Evolutionary conservation across 2,113 vertebrate species (phyloP), one percentile per base, ranked within the genome.

Genomic region (Limanda limanda): DNA sequence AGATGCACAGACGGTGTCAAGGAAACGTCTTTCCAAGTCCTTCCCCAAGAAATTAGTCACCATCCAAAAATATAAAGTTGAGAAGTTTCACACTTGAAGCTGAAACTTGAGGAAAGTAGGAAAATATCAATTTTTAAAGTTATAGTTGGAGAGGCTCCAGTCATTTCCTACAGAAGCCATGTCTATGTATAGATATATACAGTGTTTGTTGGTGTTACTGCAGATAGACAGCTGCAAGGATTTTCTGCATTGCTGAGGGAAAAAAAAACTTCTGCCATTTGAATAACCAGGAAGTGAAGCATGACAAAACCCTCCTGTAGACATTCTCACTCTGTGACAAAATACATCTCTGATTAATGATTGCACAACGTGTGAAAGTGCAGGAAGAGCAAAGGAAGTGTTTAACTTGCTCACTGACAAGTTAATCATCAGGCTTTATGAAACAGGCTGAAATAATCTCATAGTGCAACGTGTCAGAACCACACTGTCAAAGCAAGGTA

Each of bases 401-500:
- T 83, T 78, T 63, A 67, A 74, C 57, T 68, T 14, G 20, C 31
- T 5, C 40, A 45, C 48, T 7, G 42, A 31, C 47, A 20, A 20
- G 58, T 74, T 62, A 37, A 67, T 82, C 47, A 67, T 52, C 17
- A 21, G 31, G 6, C 23, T 54, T 71, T 64, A 74, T 25, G 14
- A 27, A 62, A 52, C 67, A 7, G 25, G 42, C 31, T 23, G 55
- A 75, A 76, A 79, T 68, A 23, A 82, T 72, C 45, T 48, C 52
- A 40, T 51, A 37, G 67, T 61, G 65, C 77, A 76, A 77, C 23
- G 61, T 78, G 59, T 54, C 76, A 65, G 79, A 71, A 81, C 67
- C 51, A 61, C 51, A 59, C 67, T 76, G 76, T 84, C 89, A 85
- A 78, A 80, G 68, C 77, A 86, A 82, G 64, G 68, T 57, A 83